Percentiles rank a stretch among this genome's conserved stretches.
phyloP scores from a whole-genome alignment of 37 sponge, comb jelly and placozoan species.

The Chondrilla cf. caribensis region DNA sequence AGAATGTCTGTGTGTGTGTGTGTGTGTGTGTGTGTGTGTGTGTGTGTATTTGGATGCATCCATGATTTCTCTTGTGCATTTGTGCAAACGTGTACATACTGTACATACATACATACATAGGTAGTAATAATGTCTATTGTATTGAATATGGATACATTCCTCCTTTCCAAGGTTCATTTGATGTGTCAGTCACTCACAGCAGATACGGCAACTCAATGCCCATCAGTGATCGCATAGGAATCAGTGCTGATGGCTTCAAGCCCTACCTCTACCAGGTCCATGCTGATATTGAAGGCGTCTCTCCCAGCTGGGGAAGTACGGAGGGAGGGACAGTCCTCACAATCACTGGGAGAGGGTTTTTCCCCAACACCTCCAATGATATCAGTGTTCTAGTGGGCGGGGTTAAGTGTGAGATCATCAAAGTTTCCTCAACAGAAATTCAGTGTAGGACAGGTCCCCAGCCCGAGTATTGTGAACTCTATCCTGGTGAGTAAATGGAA shows the following conservation, averaged over 20 bases:
- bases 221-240: background rate
- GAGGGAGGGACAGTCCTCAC: slow-evolving; percentile 80
- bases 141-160: too few species aligned
- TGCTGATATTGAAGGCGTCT: slow-evolving; percentile 74
- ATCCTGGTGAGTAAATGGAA: too few species aligned
- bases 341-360: slow-evolving; percentile 77
- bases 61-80: too few species aligned
- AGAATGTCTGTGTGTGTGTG: background rate
- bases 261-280: slow-evolving; percentile 56
- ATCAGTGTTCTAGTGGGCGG: slow-evolving; percentile 57
- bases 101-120: too few species aligned
- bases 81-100: too few species aligned
- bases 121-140: too few species aligned
- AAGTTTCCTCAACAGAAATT: slow-evolving; percentile 35
- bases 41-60: background rate
- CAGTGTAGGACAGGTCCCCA: too few species aligned
- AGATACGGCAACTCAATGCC: background rate
- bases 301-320: slow-evolving; percentile 64
- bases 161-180: too few species aligned
- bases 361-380: background rate
- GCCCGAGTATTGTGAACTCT: too few species aligned
- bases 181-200: too few species aligned
- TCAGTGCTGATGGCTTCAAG: slow-evolving; percentile 46
- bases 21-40: slow-evolving; percentile 4
- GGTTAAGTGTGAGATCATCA: slow-evolving; percentile 43